Percentiles rank a stretch among this genome's conserved stretches.
Evolutionary conservation across 2,888 invertebrate species (phyloP).

Genomic region (Temnothorax rugatulus): DNA sequence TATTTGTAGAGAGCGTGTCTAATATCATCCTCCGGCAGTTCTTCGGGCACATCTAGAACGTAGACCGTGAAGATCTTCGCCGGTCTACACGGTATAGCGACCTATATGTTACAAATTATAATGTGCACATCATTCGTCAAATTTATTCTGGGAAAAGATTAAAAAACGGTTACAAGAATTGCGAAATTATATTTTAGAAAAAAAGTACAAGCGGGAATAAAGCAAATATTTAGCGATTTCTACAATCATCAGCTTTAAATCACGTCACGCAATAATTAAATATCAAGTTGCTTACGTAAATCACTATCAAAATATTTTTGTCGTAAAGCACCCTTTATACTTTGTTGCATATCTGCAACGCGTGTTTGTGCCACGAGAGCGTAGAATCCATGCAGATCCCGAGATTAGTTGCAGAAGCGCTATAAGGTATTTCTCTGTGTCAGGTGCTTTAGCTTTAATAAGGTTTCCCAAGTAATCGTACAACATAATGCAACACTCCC

Average conservation of each 20-base stretch:
- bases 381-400: conserved; percentile 44
- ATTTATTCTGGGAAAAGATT: not conserved
- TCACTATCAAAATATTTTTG: conserved; percentile 28
- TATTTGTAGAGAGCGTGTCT: conserved; percentile 93
- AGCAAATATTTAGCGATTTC: not conserved
- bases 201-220: too few relatives aligned
- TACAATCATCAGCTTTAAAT: not conserved
- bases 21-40: conserved; percentile 94
- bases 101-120: conserved; percentile 85
- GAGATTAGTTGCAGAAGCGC: conserved; percentile 53
- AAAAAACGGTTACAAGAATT: not conserved
- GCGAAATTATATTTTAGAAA: not conserved
- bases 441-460: conserved; percentile 37
- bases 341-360: conserved; percentile 24
- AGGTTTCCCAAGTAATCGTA: conserved; percentile 4
- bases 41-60: conserved; percentile 94
- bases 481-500: conserved; percentile 25
- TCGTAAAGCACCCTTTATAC: conserved; percentile 9
- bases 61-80: conserved; percentile 95
- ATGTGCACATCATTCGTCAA: conserved; percentile 25
- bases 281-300: not conserved
- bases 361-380: conserved; percentile 5
- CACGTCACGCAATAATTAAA: not conserved
- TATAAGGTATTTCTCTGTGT: conserved; percentile 44
- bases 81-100: conserved; percentile 94